phyloP scores from a whole-genome alignment of 2,113 vertebrate genomes.

The Bos taurus region DNA sequence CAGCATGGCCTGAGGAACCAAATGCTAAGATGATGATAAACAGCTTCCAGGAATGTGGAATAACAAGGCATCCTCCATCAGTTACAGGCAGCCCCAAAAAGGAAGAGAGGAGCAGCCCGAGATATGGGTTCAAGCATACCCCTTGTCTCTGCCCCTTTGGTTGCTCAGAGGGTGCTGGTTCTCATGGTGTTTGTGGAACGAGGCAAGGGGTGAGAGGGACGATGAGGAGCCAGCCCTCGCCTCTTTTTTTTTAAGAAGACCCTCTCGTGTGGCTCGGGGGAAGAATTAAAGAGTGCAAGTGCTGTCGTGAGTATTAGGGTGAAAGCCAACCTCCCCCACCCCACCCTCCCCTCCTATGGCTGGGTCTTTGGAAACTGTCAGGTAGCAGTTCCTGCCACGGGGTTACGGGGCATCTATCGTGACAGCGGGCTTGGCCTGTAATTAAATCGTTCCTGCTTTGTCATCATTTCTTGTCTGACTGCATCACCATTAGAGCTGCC shows the following conservation, averaged over 20 bases:
- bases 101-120: background rate
- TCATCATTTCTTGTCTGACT: background rate
- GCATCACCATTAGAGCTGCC: background rate
- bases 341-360: background rate
- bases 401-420: background rate
- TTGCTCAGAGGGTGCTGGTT: background rate
- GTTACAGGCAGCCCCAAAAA: background rate
- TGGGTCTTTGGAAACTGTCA: no score
- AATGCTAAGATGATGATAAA: background rate
- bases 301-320: background rate
- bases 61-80: background rate
- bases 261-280: fast-evolving
- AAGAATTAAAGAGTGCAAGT: background rate
- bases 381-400: background rate
- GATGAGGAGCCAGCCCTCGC: background rate
- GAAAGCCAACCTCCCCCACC: background rate
- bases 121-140: fast-evolving
- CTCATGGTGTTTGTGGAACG: background rate
- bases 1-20: background rate
- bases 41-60: background rate
- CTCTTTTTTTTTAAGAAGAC: background rate
- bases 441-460: background rate
- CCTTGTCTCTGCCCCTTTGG: background rate
- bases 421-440: background rate
- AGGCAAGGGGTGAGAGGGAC: background rate